Percentiles rank a stretch among this genome's conserved stretches.
Conservation (phyloP, 2,797 vertebrate species). For the Sebastes kiyomatsui region DNA sequence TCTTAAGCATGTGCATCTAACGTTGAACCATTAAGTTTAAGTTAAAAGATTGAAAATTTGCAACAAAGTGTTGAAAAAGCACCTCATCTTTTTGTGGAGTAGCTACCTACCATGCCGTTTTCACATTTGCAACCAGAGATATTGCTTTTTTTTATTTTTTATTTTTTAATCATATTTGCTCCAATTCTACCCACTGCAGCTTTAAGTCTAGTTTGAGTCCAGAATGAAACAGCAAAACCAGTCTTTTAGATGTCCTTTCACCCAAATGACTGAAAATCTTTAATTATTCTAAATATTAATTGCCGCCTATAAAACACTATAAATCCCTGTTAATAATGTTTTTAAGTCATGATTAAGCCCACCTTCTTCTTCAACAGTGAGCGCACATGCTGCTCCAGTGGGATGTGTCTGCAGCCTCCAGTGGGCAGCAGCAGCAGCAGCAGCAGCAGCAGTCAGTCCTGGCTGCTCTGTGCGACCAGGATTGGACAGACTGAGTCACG, state of each 20-base stretch:
- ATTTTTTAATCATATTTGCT: too few relatives aligned
- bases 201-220: neutral
- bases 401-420: conserved; percentile 4
- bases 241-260: neutral
- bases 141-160: neutral
- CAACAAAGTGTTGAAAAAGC: neutral
- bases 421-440: conserved; percentile 11
- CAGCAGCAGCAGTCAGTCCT: conserved; percentile 54
- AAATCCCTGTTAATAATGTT: neutral
- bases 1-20: neutral
- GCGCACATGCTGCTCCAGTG: conserved; percentile 22
- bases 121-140: neutral
- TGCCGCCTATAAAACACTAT: neutral
- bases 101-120: neutral
- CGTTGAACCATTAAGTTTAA: neutral
- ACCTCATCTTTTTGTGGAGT: neutral
- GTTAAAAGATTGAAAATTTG: neutral
- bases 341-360: neutral
- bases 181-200: too few relatives aligned
- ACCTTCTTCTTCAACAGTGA: neutral
- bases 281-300: neutral
- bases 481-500: conserved; percentile 82
- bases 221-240: neutral
- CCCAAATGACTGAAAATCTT: neutral
- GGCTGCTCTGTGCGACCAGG: conserved; percentile 30